Base-by-base conservation (phyloP, 2,888 invertebrate genomes). In the Chironomus tentans region DNA sequence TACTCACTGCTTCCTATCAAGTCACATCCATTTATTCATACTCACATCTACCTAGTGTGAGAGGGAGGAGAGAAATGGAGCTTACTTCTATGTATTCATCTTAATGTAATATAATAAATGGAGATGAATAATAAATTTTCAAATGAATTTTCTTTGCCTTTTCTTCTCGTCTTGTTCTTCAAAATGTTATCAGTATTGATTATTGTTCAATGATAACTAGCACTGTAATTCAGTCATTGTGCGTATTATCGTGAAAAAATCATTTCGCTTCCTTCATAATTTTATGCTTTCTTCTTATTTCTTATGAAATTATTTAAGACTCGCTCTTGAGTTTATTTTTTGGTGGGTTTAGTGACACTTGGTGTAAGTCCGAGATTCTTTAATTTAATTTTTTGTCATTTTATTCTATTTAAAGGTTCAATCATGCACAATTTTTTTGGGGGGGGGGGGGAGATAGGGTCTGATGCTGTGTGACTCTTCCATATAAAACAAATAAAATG, bases 121-220 rank as follows among this genome's bases (percentile, higher is more conserved):
- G 62, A 62, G 74, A 68, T 74, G 74, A 74, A 74, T 74, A 74
- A 74, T 68, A 74, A 74, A 74, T 68, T 73, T 56, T 21, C 18
- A 62, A 50, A 71, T 71, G 71, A 71, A 71, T 24, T 70, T 68
- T 22, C 22, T 71, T 71, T 4, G 10, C 22, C 48, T 70, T 15
- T 47, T 18, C 15, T 15, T 15, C 15, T 68, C 38, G 15, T 65
- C 24, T 13, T 68, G 13, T 18, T 56, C 15, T 4, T 56, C 56
- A 18, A 56, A 18, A 15, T 15, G 56, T 56, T 56, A 56, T 56
- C 56, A 56, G 56, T 56, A 56, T 56, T 56, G 56, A 56, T 56
- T 56, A 56, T 56, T 56, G 18, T 18, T 56, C 15, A 56, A 56
- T 56, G 56, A 56, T 18, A 56, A 56, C 56, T 56, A 56, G 56